Conservation (phyloP, 2,113 vertebrate species). For the Mesocricetus auratus region DNA sequence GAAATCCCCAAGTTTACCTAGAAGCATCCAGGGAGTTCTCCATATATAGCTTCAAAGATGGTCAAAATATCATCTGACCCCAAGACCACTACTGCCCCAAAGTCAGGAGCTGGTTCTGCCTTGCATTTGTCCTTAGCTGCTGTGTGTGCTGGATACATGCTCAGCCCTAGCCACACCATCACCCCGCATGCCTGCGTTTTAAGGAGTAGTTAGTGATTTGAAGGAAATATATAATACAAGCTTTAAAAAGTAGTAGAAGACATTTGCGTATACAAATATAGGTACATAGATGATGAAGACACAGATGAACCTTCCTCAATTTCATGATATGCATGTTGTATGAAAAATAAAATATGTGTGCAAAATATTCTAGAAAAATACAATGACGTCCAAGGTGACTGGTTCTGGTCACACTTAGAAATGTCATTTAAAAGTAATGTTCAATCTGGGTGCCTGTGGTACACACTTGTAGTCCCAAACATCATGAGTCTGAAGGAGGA, state of each 20-base stretch:
- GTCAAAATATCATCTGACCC: neutral
- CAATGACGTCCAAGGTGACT: neutral
- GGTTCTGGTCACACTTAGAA: neutral
- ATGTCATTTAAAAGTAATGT: neutral
- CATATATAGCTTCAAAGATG: neutral
- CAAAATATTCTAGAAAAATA: neutral
- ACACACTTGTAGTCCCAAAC: neutral
- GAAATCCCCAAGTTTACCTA: neutral
- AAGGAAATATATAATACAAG: neutral
- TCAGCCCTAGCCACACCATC: no score
- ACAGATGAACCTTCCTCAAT: neutral
- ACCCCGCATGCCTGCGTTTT: neutral
- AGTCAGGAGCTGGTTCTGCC: neutral
- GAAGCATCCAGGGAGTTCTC: neutral
- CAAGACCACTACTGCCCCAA: neutral
- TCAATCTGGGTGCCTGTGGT: neutral
- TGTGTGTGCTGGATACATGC: neutral
- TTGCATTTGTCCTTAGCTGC: neutral
- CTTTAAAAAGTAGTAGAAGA: neutral
- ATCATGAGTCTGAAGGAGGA: neutral
- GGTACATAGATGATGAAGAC: neutral
- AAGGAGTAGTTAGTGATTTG: neutral
- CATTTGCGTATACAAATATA: neutral
- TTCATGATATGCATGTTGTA: neutral
- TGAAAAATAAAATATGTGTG: neutral